Evolutionary conservation across 1,140 invertebrate genomes (phyloP).

Genomic region (silkworm (Bombyx mori)): DNA sequence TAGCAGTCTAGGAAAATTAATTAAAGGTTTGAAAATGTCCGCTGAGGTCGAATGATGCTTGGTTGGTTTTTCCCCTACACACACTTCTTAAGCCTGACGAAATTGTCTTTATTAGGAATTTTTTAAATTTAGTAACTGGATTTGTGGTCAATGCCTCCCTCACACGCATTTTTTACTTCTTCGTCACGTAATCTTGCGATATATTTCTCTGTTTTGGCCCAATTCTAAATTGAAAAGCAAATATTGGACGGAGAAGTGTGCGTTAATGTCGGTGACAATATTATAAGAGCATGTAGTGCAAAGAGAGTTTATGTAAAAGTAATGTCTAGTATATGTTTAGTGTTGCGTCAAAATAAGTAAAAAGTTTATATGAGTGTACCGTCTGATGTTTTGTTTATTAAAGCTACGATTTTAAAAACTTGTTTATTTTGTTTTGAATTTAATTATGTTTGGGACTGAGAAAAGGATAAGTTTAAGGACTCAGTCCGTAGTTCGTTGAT

Average conservation of each 20-base stretch:
- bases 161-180: slow-evolving; percentile 19
- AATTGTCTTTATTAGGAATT: background rate
- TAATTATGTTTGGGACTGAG: no score
- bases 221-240: slow-evolving; percentile 23
- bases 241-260: slow-evolving; percentile 32
- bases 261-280: background rate
- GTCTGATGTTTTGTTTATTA: slow-evolving; percentile 16
- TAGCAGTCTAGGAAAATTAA: slow-evolving; percentile 55
- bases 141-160: slow-evolving; percentile 9
- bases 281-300: slow-evolving; percentile 11
- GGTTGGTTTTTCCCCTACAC: slow-evolving; percentile 3
- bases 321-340: slow-evolving; percentile 25
- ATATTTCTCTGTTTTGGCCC: slow-evolving; percentile 19
- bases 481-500: no score
- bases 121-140: background rate
- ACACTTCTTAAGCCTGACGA: background rate
- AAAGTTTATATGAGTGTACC: slow-evolving; percentile 22
- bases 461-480: no score
- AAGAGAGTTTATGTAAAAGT: slow-evolving; percentile 27
- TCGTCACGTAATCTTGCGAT: slow-evolving; percentile 33
- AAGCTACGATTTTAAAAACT: no score
- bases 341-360: slow-evolving; percentile 19
- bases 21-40: slow-evolving; percentile 37
- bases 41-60: slow-evolving; percentile 36
- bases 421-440: no score